phyloP scores from a whole-genome alignment of 1,140 invertebrate species.

The Schlechtendalia chinensis region DNA sequence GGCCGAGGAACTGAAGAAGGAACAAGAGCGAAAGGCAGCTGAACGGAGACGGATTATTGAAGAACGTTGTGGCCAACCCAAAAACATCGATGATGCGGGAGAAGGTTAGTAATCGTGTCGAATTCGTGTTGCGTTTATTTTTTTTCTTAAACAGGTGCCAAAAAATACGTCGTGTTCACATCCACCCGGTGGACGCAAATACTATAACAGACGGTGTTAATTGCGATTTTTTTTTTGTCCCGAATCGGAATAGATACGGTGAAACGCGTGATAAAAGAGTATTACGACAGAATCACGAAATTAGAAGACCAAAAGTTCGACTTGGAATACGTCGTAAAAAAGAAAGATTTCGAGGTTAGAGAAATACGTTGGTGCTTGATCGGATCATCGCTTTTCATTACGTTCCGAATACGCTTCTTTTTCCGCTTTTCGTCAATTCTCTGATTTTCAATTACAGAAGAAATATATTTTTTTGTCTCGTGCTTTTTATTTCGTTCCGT shows the following conservation, averaged over 20 bases:
- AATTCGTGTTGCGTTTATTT: conserved; percentile 6
- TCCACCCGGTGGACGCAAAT: not conserved
- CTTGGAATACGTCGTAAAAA: conserved; percentile 94
- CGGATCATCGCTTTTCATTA: conserved; percentile 14
- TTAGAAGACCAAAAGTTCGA: conserved; percentile 97
- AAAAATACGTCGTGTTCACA: not conserved
- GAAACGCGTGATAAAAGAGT: conserved; percentile 77
- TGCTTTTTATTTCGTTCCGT: not conserved
- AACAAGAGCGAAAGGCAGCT: conserved; percentile 96
- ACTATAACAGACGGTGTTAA: no score
- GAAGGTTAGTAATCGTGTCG: conserved; percentile 69
- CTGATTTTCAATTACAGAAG: not conserved
- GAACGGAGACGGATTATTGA: conserved; percentile 97
- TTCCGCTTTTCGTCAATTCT: not conserved
- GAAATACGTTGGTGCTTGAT: not conserved
- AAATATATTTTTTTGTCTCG: not conserved
- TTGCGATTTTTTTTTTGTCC: not conserved
- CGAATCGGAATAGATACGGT: conserved; percentile 56
- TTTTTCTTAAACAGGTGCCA: conserved; percentile 41
- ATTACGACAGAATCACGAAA: conserved; percentile 81
- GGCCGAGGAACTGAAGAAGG: conserved; percentile 98
- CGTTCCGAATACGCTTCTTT: not conserved
- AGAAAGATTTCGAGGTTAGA: conserved; percentile 92
- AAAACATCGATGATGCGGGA: conserved; percentile 84
- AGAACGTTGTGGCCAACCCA: conserved; percentile 87